A percentile compares a stretch with the other conserved stretches of the same genome.
These are phyloP conservation scores for Machimus atricapillus DNA, from an alignment of 2,888 invertebrate species.

Conservation along the genomic window DNA sequence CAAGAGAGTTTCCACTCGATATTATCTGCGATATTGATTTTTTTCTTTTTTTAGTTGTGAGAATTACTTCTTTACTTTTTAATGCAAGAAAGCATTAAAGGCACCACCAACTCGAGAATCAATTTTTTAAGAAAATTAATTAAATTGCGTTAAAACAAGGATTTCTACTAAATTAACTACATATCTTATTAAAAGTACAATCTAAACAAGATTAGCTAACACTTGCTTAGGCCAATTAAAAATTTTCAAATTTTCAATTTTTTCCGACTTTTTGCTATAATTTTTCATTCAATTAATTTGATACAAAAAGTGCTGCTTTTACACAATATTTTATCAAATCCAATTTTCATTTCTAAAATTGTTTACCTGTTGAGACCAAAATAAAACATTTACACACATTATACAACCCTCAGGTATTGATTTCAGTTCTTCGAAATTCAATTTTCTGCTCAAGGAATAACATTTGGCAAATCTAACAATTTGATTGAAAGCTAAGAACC, in stretches of 20 bases:
- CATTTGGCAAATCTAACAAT: not conserved
- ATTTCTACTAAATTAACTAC: no score
- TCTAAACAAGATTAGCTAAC: no score
- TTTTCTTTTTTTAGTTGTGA: not conserved
- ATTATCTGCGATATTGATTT: not conserved
- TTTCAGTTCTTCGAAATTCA: not conserved
- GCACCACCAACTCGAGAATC: not conserved
- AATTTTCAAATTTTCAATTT: no score
- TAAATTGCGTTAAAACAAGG: not conserved
- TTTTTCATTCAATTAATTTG: no score
- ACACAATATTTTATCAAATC: no score
- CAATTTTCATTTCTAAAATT: not conserved
- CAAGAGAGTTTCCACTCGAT: not conserved
- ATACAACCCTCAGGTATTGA: not conserved
- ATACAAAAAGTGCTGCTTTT: no score
- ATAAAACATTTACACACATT: not conserved
- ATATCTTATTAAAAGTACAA: no score
- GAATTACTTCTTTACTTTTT: not conserved
- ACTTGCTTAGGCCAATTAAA: no score
- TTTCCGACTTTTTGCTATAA: no score
- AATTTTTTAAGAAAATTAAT: not conserved
- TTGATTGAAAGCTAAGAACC: not conserved
- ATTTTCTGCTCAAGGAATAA: not conserved
- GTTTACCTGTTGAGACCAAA: not conserved
- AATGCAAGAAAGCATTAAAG: not conserved